Evolutionary conservation across 2,113 vertebrate species (phyloP).

Genomic region (Ailuropoda melanoleuca): DNA sequence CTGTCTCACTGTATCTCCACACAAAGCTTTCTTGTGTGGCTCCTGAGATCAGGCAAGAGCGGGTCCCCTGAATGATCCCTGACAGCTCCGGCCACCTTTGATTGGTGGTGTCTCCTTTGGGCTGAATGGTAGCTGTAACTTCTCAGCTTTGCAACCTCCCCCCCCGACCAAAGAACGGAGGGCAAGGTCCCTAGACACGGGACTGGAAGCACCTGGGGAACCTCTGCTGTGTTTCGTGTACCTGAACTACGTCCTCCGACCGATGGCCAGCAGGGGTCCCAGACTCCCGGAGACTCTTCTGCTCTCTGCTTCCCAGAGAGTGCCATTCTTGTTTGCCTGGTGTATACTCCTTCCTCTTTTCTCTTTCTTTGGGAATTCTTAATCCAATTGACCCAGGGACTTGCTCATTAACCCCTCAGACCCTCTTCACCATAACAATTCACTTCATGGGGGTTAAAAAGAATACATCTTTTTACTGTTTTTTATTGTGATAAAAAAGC

Average conservation of each 20-base stretch:
- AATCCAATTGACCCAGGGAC: background rate
- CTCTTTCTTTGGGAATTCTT: slow-evolving; percentile 34
- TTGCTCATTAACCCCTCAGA: background rate
- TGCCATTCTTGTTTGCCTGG: slow-evolving; percentile 19
- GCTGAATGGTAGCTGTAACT: background rate
- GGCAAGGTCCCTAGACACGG: background rate
- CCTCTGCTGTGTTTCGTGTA: background rate
- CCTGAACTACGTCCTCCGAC: background rate
- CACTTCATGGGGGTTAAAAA: background rate
- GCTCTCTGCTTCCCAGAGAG: background rate
- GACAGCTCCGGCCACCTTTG: background rate
- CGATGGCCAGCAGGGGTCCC: background rate
- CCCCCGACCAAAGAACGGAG: background rate
- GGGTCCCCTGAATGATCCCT: background rate
- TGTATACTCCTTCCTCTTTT: background rate
- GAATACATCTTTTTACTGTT: background rate
- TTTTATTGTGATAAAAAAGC: background rate
- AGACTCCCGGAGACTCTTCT: background rate
- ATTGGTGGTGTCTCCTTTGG: background rate
- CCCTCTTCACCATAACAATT: background rate
- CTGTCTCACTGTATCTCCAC: background rate
- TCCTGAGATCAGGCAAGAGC: background rate
- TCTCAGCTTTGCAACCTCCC: background rate
- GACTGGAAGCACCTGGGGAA: background rate
- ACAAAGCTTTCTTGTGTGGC: background rate